phyloP scores from a whole-genome alignment of 2,888 invertebrate species.

The Drosophila koepferae region DNA sequence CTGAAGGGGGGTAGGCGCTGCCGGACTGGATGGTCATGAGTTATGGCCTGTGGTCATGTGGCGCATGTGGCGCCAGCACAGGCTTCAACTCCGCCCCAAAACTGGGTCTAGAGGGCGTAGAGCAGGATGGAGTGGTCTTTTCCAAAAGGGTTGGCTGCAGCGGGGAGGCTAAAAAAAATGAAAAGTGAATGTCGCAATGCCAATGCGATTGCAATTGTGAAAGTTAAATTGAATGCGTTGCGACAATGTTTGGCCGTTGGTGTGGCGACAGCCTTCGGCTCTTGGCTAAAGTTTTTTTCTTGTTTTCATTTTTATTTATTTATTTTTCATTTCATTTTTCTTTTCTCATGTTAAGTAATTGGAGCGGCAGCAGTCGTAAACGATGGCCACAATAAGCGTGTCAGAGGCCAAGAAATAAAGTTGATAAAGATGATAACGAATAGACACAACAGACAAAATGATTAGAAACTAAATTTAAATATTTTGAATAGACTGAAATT shows the following conservation, averaged over 20 bases:
- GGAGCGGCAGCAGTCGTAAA: conserved; percentile 58
- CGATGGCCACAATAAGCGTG: conserved; percentile 32
- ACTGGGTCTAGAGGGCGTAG: not conserved
- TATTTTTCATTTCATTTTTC: not conserved
- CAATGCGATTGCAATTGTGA: conserved; percentile 68
- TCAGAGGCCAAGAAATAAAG: not conserved
- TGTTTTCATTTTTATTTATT: not conserved
- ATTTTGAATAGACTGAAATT: not conserved
- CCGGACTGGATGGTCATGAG: conserved; percentile 36
- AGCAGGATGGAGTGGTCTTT: not conserved
- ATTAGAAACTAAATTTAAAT: not conserved
- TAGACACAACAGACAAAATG: not conserved
- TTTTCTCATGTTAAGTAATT: conserved; percentile 56
- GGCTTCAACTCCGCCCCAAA: conserved; percentile 33
- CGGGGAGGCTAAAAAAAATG: conserved; percentile 49
- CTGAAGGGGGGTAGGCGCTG: not conserved
- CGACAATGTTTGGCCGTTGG: conserved; percentile 51
- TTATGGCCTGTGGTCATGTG: conserved; percentile 67
- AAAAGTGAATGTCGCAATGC: conserved; percentile 68
- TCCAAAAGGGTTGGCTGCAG: not conserved
- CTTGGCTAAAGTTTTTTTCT: conserved; percentile 36
- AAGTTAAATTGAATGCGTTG: conserved; percentile 67
- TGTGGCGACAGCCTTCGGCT: conserved; percentile 31
- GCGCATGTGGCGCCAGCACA: conserved; percentile 64
- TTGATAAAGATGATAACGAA: too few relatives aligned